Percentiles rank a stretch among this genome's conserved stretches.
Conservation (phyloP, 2,888 invertebrate species). For the Acanthopleura granulata region DNA sequence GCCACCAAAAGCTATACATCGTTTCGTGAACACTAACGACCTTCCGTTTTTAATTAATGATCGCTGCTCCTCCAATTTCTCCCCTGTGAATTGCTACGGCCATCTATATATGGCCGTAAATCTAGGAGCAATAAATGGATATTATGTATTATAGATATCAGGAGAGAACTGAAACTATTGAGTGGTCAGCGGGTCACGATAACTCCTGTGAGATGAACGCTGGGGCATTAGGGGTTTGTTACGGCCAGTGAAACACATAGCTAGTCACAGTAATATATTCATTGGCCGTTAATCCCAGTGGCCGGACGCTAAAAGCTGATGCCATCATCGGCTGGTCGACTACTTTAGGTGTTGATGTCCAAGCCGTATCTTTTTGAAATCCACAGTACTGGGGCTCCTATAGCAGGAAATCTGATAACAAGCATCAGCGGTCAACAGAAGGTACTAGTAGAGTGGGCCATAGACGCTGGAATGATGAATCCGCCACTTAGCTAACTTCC, state of each 20-base stretch:
- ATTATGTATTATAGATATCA: constrained; percentile 6
- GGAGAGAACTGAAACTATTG: background rate
- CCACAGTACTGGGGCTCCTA: no score
- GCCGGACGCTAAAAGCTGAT: constrained; percentile 3
- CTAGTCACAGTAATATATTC: constrained; percentile 14
- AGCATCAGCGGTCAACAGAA: no score
- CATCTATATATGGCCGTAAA: background rate
- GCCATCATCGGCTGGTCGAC: background rate
- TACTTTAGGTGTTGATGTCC: no score
- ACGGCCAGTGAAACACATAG: background rate
- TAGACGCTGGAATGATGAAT: no score
- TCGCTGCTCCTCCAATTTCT: background rate
- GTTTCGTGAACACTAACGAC: constrained; percentile 8
- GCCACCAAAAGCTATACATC: constrained; percentile 5
- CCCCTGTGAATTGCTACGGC: constrained; percentile 4
- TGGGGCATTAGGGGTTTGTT: no score
- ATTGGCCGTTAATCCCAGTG: constrained; percentile 12
- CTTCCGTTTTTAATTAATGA: constrained; percentile 18
- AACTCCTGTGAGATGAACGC: background rate
- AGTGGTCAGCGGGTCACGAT: constrained; percentile 4
- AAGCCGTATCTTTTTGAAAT: no score
- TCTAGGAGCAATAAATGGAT: constrained; percentile 10
- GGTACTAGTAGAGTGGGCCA: no score
- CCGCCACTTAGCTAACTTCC: no score
- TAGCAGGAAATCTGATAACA: no score